These are phyloP conservation scores for Diaprepes abbreviatus DNA, from an alignment of 2,888 invertebrate genomes.

Conservation along the genomic window DNA sequence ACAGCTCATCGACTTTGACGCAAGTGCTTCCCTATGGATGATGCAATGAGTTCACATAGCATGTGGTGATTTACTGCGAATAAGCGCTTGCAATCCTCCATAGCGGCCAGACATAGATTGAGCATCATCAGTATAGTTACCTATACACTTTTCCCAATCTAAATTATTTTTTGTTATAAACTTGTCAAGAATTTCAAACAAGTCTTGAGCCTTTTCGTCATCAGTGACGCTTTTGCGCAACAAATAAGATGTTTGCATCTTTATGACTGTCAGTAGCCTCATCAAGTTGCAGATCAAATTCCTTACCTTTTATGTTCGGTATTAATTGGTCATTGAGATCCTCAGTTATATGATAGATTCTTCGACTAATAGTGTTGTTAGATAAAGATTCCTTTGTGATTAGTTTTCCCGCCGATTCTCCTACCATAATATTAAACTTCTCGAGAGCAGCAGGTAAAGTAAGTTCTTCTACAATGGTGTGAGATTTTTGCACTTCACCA, in stretches of 20 bases:
- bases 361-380: conserved; percentile 50
- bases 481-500: no score
- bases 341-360: conserved; percentile 50
- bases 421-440: no score
- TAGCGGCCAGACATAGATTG: conserved; percentile 22
- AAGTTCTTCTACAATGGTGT: no score
- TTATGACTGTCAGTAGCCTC: conserved; percentile 41
- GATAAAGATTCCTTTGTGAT: conserved; percentile 51
- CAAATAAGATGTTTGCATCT: conserved; percentile 35
- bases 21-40: no score
- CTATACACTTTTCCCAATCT: conserved; percentile 31
- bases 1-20: conserved; percentile 43
- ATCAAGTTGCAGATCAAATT: conserved; percentile 38
- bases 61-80: conserved; percentile 46
- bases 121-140: conserved; percentile 39
- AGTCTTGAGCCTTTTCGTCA: conserved; percentile 39
- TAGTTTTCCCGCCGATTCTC: conserved; percentile 48
- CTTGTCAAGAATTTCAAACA: no score
- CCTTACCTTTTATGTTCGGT: conserved; percentile 27
- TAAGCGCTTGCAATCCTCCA: conserved; percentile 39
- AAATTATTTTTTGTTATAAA: no score
- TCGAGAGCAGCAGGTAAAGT: no score
- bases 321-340: neutral
- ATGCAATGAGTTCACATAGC: no score
- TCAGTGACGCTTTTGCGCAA: conserved; percentile 39